Evolutionary conservation across 1,140 invertebrate genomes (phyloP), one percentile per base, ranked within the genome.

Genomic region (Drosophila kurseongensis): DNA sequence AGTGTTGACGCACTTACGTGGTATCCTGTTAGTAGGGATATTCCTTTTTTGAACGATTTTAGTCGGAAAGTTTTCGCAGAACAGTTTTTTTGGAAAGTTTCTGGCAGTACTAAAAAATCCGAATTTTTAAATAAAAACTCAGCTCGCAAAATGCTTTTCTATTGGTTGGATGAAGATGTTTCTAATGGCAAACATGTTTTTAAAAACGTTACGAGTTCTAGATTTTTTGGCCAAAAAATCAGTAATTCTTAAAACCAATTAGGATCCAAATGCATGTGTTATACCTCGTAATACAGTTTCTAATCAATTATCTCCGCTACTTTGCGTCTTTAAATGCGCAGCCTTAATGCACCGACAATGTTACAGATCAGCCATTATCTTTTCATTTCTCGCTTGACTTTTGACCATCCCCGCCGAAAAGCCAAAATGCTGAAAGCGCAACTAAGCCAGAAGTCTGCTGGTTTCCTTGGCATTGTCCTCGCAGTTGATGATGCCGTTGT

Each of bases 371-470:
- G n/a, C 44, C 18, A 71, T 71, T 71, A 71, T 69, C 67, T 57
- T 48, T 57, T 12, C 65, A 71, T 71, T 71, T 71, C 45, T 58
- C 51, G 44, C 65, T 48, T 57, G 67, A 71, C 65, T 71, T 50
- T 71, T 69, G 67, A 65, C 42, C 23, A 40, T 45, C 47, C 13
- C 18, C 45, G 45, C 57, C 51, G 47, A 44, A 67, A 40, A 29
- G 32, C 38, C 16, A 62, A 56, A 55, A 56, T 29, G 60, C 47
- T 35, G 66, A 56, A 55, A 56, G 65, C 42, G 16, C n/a, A 23
- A 69, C 67, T 69, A 47, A 69, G 63, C 67, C 51, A 40, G 13
- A 12, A 50, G 67, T 71, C 36, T 32, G 35, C 16, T 13, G 36
- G 63, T 40, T 40, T 35, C 36, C 55, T 50, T 59, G 41, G 58